Base-by-base conservation (phyloP, 1,140 invertebrate species). In the Agrypnia vestita region DNA sequence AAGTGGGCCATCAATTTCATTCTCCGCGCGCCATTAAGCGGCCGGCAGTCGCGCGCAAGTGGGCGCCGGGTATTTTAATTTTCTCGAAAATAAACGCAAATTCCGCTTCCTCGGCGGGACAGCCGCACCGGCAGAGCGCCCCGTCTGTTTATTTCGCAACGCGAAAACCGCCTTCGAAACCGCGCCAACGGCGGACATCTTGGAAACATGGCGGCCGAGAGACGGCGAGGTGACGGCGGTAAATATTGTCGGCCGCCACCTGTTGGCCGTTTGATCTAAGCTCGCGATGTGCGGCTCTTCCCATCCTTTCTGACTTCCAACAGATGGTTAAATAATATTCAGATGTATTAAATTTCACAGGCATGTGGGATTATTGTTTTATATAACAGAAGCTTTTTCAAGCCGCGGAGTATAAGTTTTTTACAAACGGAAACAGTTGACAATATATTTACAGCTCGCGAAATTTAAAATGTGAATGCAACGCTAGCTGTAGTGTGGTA, bases 1-100 rank as follows among this genome's bases (percentile, higher is more conserved):
- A 62, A 62, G 59, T 62, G 59, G 59, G 17, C 7, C 59, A 62
- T 62, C 25, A 62, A 62, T 62, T 62, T 62, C 13, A 25, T 62
- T 25, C 25, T 17, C 25, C 59, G 0, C 59, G 59, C 7, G 25
- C 25, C 59, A 62, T 62, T 62, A 62, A 62, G 25, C 25, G 25
- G 4, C 53, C 7, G 53, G 15, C 53, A 56, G 19, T 17, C 53
- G 7, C 19, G 59, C 17, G 13, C 59, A 25, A 35, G 59, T 62
- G 59, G 25, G 59, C 59, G 59, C 13, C 59, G 17, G 19, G 25
- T 62, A 62, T 62, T 62, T 62, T 62, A 21, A 25, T 35, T 62
- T 35, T 62, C 15, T n/a, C 21, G 21, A 43, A 35, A 62, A 62
- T 43, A 62, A 62, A 35, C 59, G 25, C 25, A 3, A 35, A 21